phyloP scores from a whole-genome alignment of 2,888 invertebrate species.

The Drosophila fungiperda region DNA sequence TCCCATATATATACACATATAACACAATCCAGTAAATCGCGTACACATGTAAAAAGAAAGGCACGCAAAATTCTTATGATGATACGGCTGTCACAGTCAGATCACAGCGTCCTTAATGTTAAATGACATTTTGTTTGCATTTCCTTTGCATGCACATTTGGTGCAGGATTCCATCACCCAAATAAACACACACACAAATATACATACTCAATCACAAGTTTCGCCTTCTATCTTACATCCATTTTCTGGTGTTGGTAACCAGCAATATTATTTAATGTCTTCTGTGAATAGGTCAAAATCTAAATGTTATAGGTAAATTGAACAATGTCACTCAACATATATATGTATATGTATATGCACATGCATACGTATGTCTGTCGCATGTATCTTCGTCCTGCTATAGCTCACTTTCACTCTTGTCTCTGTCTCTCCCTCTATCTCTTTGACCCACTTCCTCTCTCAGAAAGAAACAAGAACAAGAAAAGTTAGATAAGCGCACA shows the following conservation, averaged over 20 bases:
- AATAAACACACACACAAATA: constrained; percentile 11
- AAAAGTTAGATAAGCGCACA: constrained; percentile 22
- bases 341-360: constrained; percentile 7
- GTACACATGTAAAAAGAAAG: constrained; percentile 10
- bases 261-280: constrained; percentile 39
- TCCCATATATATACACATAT: constrained; percentile 16
- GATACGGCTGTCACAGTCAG: not conserved
- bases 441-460: constrained; percentile 14
- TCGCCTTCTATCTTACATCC: constrained; percentile 36
- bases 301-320: constrained; percentile 25
- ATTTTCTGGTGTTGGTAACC: constrained; percentile 53
- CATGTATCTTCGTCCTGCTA: constrained; percentile 22
- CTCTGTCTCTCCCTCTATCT: constrained; percentile 19
- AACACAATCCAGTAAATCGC: constrained; percentile 5
- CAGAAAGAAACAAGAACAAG: constrained; percentile 13
- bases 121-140: constrained; percentile 30
- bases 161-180: constrained; percentile 37
- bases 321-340: constrained; percentile 11
- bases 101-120: not conserved
- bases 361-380: constrained; percentile 4
- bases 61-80: constrained; percentile 22
- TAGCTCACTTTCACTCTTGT: constrained; percentile 8
- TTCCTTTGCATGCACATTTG: constrained; percentile 32
- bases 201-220: constrained; percentile 23
- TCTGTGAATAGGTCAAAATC: constrained; percentile 31